Base-by-base conservation (phyloP, 2,888 invertebrate genomes). In the Ceramica pisi region DNA sequence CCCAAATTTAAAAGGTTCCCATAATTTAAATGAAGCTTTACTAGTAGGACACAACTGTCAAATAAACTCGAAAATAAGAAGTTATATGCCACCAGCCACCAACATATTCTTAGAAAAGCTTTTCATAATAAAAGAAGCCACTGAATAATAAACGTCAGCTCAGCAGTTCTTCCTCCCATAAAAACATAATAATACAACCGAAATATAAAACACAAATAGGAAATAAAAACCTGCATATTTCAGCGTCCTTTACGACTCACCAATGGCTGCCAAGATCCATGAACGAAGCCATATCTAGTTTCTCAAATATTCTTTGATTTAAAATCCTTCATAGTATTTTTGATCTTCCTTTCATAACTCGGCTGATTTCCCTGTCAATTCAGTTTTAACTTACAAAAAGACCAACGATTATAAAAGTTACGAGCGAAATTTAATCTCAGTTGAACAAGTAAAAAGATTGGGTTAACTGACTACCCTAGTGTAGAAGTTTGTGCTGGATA, bases 351-450 rank as follows among this genome's bases (percentile, higher is more conserved):
- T 44, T 46, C 26, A 31, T 50, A 50, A 71, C 55, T 64, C 38
- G 1, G 1, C 12, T 48, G 8, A 51, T 67, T 62, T 72, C 10
- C 23, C 26, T 65, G 64, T 67, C 71, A 73, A 69, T 69, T 71
- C 35, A 74, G 66, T 80, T 71, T 75, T 16, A 48, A 65, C 61
- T 64, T 41, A 64, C 76, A 60, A 66, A 82, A 80, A 64, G 67
- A 70, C 31, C 10, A 44, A 60, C 64, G 61, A 67, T 79, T 76
- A 83, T 67, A 71, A 78, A 81, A 83, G 76, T 83, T 71, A 80
- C 21, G 53, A 62, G 61, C 72, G 77, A 72, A 77, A 80, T 82
- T 80, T 83, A 83, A 83, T 83, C 66, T 75, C 44, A 55, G 64
- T 67, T 64, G 65, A 73, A 73, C 60, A 68, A 57, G 75, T 63